Conservation (phyloP, 2,888 invertebrate species). For the Sturmia bella region DNA sequence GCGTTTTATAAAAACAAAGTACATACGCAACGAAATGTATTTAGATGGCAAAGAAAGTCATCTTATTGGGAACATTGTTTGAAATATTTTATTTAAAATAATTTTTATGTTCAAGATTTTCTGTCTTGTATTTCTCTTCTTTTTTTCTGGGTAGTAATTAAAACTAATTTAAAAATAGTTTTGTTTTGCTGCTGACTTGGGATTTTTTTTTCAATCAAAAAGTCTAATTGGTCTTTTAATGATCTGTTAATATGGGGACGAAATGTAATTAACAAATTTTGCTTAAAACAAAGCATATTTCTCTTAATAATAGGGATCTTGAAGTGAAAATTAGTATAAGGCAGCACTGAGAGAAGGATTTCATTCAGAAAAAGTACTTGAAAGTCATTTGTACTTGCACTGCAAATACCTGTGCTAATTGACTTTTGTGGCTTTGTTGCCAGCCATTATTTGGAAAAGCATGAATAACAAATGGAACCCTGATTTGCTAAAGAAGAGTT, state of each 20-base stretch:
- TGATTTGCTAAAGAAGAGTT: too few species aligned
- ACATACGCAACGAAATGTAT: neutral
- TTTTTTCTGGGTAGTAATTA: constrained; percentile 58
- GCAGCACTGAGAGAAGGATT: neutral
- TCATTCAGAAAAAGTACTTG: too few species aligned
- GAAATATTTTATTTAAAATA: constrained; percentile 38
- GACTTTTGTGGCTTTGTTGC: too few species aligned
- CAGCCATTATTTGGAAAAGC: too few species aligned
- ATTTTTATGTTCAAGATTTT: constrained; percentile 7
- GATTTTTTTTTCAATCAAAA: constrained; percentile 10
- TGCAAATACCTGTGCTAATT: too few species aligned
- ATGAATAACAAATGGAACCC: too few species aligned
- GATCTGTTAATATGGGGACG: neutral
- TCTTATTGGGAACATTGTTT: constrained; percentile 24
- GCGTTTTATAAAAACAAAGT: neutral
- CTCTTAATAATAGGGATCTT: neutral
- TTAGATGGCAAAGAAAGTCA: constrained; percentile 44
- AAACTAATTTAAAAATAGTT: constrained; percentile 57
- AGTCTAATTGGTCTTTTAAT: constrained; percentile 10
- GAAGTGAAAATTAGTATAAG: neutral
- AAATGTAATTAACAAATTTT: constrained; percentile 26
- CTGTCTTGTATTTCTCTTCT: too few species aligned
- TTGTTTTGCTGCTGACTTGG: neutral
- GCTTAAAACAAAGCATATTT: neutral
- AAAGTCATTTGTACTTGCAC: too few species aligned